Conservation (phyloP, 2,113 vertebrate genomes). For the Ailuropoda melanoleuca region DNA sequence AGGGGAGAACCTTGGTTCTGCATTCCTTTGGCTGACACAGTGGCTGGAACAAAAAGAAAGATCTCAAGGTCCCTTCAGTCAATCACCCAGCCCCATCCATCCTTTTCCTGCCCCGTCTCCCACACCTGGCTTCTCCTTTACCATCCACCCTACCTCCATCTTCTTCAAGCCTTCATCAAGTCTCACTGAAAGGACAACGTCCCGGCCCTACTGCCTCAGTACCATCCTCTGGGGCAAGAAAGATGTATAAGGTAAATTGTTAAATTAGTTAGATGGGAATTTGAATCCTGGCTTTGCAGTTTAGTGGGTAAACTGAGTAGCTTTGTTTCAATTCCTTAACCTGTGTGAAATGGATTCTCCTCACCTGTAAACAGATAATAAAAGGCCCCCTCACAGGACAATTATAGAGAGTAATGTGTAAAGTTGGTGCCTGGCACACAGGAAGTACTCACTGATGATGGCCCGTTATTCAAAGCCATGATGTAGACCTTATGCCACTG, state of each 20-base stretch:
- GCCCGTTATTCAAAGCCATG: neutral
- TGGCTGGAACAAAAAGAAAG: neutral
- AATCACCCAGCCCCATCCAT: neutral
- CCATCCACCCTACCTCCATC: fast-evolving
- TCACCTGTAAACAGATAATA: neutral
- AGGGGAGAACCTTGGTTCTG: neutral
- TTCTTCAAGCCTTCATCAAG: neutral
- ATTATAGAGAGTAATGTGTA: neutral
- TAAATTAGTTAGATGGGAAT: neutral
- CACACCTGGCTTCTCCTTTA: neutral
- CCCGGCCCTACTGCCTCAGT: neutral
- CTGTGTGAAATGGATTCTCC: neutral
- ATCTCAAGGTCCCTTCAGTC: neutral
- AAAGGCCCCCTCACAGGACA: neutral
- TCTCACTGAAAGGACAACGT: neutral
- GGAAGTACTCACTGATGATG: neutral
- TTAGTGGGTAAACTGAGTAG: neutral
- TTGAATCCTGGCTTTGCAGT: neutral
- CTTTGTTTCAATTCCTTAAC: neutral
- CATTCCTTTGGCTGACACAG: neutral
- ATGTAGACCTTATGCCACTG: neutral
- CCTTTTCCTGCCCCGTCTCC: neutral
- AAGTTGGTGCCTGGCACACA: neutral
- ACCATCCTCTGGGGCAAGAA: neutral
- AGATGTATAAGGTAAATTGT: neutral